Percentiles rank a stretch among this genome's conserved stretches.
Conservation (phyloP, 2,797 vertebrate genomes). For the Lagorchestes hirsutus region DNA sequence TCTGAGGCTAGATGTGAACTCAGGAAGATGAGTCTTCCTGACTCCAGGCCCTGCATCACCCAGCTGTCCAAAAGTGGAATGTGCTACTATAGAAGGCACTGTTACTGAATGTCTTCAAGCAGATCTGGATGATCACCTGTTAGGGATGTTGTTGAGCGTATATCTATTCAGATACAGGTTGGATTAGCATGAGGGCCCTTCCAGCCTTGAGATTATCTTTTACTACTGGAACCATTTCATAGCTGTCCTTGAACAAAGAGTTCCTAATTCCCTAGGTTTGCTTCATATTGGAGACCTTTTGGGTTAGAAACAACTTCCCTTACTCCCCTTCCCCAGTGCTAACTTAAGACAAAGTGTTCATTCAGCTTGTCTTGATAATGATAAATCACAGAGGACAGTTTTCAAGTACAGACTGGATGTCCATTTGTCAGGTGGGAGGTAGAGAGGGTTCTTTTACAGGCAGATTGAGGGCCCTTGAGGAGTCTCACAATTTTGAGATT, state of each 20-base stretch:
- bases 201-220: neutral
- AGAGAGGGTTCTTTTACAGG: neutral
- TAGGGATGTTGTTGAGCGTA: neutral
- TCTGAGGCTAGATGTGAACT: neutral
- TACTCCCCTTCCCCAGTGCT: neutral
- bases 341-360: neutral
- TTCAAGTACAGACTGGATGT: neutral
- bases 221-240: neutral
- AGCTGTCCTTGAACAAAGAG: neutral
- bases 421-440: neutral
- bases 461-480: neutral
- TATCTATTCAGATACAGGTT: neutral
- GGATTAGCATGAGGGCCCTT: neutral
- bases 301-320: neutral
- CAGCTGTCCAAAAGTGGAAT: neutral
- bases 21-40: neutral
- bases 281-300: neutral
- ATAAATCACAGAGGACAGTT: neutral
- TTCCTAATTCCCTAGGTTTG: neutral
- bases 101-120: neutral
- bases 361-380: neutral
- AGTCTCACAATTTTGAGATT: neutral
- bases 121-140: neutral
- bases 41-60: neutral
- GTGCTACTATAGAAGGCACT: neutral